These are phyloP conservation scores for Lynx canadensis DNA, from an alignment of 2,113 vertebrate species.

Conservation along the genomic window DNA sequence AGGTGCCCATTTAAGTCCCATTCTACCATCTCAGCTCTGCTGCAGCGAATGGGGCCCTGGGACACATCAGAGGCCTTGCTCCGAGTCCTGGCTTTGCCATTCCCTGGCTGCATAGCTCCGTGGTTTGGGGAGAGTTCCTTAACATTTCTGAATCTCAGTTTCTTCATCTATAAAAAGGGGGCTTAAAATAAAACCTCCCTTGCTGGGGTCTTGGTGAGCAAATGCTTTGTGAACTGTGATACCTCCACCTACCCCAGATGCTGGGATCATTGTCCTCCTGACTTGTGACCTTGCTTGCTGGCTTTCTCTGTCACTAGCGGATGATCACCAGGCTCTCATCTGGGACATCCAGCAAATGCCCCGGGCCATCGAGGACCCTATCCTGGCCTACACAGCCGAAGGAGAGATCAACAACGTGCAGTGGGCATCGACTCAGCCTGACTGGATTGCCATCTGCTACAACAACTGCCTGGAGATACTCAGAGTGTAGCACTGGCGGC, in stretches of 20 bases:
- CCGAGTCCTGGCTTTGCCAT: not conserved
- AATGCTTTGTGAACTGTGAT: not conserved
- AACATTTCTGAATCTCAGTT: not conserved
- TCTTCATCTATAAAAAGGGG: not conserved
- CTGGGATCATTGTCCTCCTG: not conserved
- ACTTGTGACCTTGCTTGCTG: constrained; percentile 31
- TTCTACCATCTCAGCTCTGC: not conserved
- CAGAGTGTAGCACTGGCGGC: constrained; percentile 90
- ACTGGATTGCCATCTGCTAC: constrained; percentile 99
- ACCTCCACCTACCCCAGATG: not conserved
- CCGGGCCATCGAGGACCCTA: constrained; percentile 98
- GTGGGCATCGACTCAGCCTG: constrained; percentile 99
- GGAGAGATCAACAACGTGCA: constrained; percentile 99
- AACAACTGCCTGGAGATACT: constrained; percentile 99
- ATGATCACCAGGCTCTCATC: constrained; percentile 99
- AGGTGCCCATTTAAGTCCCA: not conserved
- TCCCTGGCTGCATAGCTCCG: not conserved
- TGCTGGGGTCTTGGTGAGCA: not conserved
- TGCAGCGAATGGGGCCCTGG: not conserved
- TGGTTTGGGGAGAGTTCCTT: not conserved
- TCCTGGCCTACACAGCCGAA: constrained; percentile 98
- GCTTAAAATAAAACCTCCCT: not conserved
- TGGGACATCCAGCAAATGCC: constrained; percentile 99
- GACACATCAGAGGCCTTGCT: not conserved
- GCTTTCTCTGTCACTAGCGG: constrained; percentile 86